Conservation (phyloP, 2,113 vertebrate species). For the Eudyptes chrysolophus region DNA sequence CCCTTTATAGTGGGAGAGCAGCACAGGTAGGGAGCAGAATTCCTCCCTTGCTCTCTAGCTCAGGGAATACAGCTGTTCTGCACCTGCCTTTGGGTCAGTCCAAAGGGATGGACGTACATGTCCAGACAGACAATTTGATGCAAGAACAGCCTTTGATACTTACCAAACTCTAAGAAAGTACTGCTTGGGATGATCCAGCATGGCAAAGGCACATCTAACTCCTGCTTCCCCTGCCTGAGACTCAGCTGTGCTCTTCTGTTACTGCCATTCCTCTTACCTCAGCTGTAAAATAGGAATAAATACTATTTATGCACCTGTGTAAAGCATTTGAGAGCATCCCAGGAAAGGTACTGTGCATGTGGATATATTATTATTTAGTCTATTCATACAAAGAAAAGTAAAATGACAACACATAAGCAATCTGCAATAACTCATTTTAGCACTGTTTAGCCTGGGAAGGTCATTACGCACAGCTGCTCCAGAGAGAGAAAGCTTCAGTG, state of each 20-base stretch:
- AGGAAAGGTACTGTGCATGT: background rate
- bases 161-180: background rate
- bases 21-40: background rate
- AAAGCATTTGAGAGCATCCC: background rate
- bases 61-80: background rate
- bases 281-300: background rate
- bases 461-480: background rate
- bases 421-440: background rate
- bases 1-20: background rate
- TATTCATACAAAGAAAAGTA: background rate
- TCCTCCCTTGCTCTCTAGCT: background rate
- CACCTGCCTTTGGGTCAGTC: background rate
- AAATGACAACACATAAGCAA: background rate
- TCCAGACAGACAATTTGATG: background rate
- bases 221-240: background rate
- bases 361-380: background rate
- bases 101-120: rapidly evolving
- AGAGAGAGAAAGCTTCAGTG: background rate
- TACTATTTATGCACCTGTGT: background rate
- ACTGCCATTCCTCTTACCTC: background rate
- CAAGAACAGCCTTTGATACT: background rate
- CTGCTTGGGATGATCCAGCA: background rate
- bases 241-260: background rate
- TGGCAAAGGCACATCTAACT: background rate
- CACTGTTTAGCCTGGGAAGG: background rate